Conservation (phyloP, 2,113 vertebrate species). For the Trichomycterus rosablanca region DNA sequence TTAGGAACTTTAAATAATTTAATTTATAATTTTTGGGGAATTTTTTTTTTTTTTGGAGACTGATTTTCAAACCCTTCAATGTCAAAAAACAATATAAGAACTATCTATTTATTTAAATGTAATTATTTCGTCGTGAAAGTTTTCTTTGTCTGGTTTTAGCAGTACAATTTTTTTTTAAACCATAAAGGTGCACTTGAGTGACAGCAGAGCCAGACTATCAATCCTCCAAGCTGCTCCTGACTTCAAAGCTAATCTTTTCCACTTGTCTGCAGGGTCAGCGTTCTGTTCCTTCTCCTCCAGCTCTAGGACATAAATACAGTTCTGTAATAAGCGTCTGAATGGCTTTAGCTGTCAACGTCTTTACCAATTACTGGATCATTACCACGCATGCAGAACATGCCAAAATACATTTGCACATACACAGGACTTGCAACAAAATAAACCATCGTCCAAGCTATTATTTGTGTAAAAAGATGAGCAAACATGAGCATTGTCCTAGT, state of each 20-base stretch:
- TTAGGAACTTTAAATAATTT: no score
- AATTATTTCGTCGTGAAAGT: background rate
- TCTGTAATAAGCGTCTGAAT: constrained; percentile 68
- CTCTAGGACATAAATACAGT: constrained; percentile 74
- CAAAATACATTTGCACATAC: constrained; percentile 56
- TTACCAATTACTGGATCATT: constrained; percentile 72
- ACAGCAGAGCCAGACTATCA: constrained; percentile 69
- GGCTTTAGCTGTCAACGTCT: constrained; percentile 76
- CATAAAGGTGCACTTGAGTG: constrained; percentile 55
- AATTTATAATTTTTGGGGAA: no score
- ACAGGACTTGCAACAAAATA: constrained; percentile 55
- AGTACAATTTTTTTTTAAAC: background rate
- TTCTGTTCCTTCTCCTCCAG: constrained; percentile 65
- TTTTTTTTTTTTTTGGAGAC: no score
- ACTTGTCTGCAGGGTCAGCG: constrained; percentile 58
- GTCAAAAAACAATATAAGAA: background rate
- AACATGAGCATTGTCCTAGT: constrained; percentile 14
- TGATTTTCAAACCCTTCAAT: no score
- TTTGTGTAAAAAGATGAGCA: constrained; percentile 17
- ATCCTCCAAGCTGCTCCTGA: constrained; percentile 62
- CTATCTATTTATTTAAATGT: background rate
- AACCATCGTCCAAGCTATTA: constrained; percentile 43
- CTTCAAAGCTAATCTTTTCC: constrained; percentile 64
- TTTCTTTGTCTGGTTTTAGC: background rate
- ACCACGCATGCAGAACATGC: constrained; percentile 52